These are phyloP conservation scores for Nomada ferruginata DNA, from an alignment of 2,888 invertebrate species.

Conservation along the genomic window DNA sequence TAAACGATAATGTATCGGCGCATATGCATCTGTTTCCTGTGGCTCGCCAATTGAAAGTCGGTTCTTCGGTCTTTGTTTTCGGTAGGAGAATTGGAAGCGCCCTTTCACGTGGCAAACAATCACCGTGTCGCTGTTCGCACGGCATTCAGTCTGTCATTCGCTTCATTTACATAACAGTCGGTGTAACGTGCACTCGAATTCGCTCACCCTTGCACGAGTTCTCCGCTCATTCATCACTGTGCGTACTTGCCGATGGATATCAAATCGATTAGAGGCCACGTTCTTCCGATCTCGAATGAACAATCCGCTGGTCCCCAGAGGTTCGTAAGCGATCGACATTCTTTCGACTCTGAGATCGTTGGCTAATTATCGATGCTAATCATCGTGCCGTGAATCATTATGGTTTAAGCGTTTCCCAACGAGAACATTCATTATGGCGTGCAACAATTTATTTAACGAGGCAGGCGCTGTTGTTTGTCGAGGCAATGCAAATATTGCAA, in stretches of 20 bases:
- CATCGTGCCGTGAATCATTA: no score
- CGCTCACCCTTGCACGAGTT: slow-evolving; percentile 43
- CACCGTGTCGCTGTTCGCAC: slow-evolving; percentile 33
- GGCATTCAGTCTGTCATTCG: slow-evolving; percentile 45
- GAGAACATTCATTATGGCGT: no score
- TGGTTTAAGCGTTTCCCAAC: no score
- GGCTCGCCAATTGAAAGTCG: background rate
- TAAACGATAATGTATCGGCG: no score
- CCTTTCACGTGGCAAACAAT: slow-evolving; percentile 29
- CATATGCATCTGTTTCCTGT: no score
- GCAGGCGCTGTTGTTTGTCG: no score
- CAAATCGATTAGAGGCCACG: slow-evolving; percentile 31
- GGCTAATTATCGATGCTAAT: no score
- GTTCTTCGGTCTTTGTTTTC: background rate
- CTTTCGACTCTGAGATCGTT: background rate
- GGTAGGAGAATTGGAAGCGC: background rate
- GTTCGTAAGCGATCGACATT: background rate
- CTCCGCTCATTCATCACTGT: slow-evolving; percentile 36
- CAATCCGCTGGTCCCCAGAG: background rate
- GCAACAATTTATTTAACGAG: no score
- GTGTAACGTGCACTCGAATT: slow-evolving; percentile 52
- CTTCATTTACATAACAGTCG: slow-evolving; percentile 50
- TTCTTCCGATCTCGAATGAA: slow-evolving; percentile 5
- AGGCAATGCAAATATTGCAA: no score
- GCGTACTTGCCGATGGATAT: slow-evolving; percentile 37